A percentile compares a stretch with the other conserved stretches of the same genome.
Evolutionary conservation across 2,113 vertebrate genomes (phyloP).

Genomic region (Malurus alboscapulatus): DNA sequence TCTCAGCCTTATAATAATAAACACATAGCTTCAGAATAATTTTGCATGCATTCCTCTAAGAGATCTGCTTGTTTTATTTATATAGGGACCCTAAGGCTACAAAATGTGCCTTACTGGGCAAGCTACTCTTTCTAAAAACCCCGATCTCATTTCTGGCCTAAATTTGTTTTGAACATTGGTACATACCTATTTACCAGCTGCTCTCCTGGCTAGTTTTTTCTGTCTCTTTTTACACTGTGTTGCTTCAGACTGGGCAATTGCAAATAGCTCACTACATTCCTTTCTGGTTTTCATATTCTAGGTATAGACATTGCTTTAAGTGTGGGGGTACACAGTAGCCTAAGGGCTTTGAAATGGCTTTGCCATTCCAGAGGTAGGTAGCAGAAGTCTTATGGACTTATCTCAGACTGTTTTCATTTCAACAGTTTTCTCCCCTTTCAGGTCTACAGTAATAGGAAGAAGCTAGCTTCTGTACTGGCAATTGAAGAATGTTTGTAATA

Average conservation of each 20-base stretch:
- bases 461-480: neutral
- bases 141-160: neutral
- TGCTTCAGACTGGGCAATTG: neutral
- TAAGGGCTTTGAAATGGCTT: neutral
- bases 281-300: neutral
- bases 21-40: slow-evolving; percentile 21
- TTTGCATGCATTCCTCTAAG: slow-evolving; percentile 28
- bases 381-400: neutral
- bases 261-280: neutral
- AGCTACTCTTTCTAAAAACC: neutral
- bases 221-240: neutral
- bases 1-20: slow-evolving; percentile 35
- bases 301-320: neutral
- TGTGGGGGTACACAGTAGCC: neutral
- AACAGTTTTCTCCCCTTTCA: neutral
- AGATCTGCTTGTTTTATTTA: neutral
- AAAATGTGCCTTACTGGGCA: neutral
- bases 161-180: neutral
- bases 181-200: neutral
- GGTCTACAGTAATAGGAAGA: neutral
- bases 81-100: neutral
- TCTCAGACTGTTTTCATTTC: neutral
- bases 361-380: neutral
- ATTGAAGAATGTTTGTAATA: neutral
- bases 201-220: neutral